phyloP scores from a whole-genome alignment of 2,888 invertebrate species.

The Andrena flavipes region DNA sequence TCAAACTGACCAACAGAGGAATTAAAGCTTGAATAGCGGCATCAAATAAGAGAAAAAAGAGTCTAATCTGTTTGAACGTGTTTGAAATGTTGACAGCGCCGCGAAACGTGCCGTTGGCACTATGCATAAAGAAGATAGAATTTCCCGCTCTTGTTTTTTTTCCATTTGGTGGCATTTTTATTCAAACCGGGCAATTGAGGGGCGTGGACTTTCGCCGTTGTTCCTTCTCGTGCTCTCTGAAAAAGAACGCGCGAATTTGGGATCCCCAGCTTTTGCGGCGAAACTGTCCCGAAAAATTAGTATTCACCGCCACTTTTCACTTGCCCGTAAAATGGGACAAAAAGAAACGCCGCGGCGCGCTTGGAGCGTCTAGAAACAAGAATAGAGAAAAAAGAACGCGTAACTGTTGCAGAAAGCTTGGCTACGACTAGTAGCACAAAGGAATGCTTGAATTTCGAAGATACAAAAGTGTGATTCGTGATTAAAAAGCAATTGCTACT shows the following conservation, averaged over 20 bases:
- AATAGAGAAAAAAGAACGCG: not conserved
- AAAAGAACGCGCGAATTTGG: not conserved
- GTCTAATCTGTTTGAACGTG: constrained; percentile 8
- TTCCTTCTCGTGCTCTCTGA: not conserved
- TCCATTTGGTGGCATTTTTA: not conserved
- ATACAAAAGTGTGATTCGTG: no score
- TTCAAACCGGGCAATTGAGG: not conserved
- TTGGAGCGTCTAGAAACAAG: not conserved
- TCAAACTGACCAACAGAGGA: not conserved
- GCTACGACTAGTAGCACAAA: no score
- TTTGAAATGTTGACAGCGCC: constrained; percentile 13
- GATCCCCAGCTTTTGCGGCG: not conserved
- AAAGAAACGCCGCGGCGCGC: not conserved
- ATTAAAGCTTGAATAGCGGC: not conserved
- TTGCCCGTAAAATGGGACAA: not conserved
- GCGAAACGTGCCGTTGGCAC: constrained; percentile 1
- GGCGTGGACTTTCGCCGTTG: not conserved
- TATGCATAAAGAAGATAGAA: not conserved
- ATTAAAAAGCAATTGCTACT: no score
- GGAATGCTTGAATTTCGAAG: no score
- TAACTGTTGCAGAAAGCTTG: no score
- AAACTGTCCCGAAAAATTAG: not conserved
- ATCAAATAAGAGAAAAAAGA: not conserved
- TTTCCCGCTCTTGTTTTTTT: not conserved
- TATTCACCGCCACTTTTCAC: not conserved